phyloP scores from a whole-genome alignment of 2,797 vertebrate species.

The Uromys caudimaculatus region DNA sequence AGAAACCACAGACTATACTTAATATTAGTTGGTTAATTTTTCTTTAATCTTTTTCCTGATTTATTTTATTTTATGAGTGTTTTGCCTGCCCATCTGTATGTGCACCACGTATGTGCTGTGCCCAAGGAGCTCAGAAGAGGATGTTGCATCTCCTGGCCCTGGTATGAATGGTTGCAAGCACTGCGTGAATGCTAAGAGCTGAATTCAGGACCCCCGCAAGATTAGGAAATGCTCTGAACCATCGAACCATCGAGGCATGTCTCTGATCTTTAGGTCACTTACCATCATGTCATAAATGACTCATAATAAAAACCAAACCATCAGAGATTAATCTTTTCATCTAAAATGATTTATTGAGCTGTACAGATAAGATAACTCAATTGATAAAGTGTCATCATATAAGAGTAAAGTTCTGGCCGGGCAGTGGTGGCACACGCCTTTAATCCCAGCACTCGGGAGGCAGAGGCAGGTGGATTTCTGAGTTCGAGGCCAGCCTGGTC shows the following conservation, averaged over 20 bases:
- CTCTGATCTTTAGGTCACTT: not conserved
- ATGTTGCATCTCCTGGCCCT: not conserved
- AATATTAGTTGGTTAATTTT: not conserved
- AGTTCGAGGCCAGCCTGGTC: too few relatives aligned
- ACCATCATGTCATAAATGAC: not conserved
- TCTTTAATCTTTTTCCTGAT: not conserved
- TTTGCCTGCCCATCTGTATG: not conserved
- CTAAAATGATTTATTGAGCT: not conserved
- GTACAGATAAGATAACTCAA: not conserved
- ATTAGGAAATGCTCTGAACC: not conserved
- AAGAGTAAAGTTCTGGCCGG: not conserved
- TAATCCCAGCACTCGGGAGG: not conserved
- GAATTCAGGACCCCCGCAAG: not conserved
- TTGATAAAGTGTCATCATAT: too few relatives aligned
- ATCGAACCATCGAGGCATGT: not conserved
- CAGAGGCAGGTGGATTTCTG: too few relatives aligned
- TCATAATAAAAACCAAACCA: constrained; percentile 32
- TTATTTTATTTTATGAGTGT: not conserved
- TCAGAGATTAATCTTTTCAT: constrained; percentile 31
- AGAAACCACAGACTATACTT: not conserved
- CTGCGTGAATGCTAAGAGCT: not conserved
- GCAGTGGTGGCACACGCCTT: not conserved
- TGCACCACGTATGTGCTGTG: not conserved
- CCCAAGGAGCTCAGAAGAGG: not conserved
- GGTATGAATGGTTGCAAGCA: not conserved